Evolutionary conservation across 2,113 vertebrate genomes (phyloP).

Genomic region (Carlito syrichta): DNA sequence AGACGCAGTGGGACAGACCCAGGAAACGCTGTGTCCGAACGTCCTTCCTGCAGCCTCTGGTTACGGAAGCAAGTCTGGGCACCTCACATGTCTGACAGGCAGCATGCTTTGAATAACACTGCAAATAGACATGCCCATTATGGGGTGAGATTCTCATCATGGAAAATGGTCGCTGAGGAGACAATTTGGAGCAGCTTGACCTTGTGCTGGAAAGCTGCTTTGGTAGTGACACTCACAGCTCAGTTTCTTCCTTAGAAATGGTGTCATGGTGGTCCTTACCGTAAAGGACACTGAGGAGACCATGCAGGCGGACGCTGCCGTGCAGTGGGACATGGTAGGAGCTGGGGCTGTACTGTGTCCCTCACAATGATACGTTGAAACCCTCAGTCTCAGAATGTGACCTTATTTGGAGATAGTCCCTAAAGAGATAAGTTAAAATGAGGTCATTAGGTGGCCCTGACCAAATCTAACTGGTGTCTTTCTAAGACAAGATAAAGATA

Average conservation of each 20-base stretch:
- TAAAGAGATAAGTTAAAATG: neutral
- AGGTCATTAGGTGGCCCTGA: neutral
- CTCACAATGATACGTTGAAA: accelerated
- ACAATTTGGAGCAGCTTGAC: accelerated
- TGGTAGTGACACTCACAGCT: accelerated
- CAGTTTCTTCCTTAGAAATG: accelerated
- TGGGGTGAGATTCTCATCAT: accelerated
- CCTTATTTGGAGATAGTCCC: neutral
- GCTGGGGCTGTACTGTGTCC: neutral
- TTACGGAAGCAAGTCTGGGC: neutral
- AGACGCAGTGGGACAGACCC: accelerated
- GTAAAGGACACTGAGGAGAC: too few species aligned
- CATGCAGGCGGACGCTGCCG: neutral
- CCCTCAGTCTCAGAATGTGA: neutral
- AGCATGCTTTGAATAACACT: accelerated
- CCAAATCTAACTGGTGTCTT: neutral
- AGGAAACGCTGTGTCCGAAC: accelerated
- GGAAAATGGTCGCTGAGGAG: accelerated
- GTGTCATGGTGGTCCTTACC: too few species aligned
- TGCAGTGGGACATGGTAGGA: neutral
- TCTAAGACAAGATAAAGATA: neutral
- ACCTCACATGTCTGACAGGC: accelerated
- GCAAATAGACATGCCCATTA: accelerated
- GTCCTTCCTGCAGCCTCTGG: too few species aligned
- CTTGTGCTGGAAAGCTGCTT: neutral